Base-by-base conservation (phyloP, 2,888 invertebrate genomes). In the Bedellia somnulentella region DNA sequence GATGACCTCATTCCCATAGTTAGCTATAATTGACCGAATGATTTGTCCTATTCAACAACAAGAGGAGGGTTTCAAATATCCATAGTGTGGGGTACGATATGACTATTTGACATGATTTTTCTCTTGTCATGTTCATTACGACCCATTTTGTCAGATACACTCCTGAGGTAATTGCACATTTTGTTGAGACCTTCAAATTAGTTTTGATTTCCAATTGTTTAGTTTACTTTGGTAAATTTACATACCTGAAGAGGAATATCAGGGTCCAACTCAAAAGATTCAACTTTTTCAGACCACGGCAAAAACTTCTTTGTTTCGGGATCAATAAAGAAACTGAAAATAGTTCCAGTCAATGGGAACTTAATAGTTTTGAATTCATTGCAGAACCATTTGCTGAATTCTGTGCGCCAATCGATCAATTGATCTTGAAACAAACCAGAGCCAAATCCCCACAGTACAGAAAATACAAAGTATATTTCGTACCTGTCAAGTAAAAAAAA, bases 361-460 rank as follows among this genome's bases (percentile, higher is more conserved):
- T 90, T 91, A 15, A 96, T 82, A 0, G 87, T 80, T 62, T 93
- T 95, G 58, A 94, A 96, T 64, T 96, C 96, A 39, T 86, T 89
- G 12, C 82, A 77, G 80, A 93, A 97, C 95, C 95, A 96, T 59
- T 93, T 95, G 51, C 89, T 91, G 57, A 96, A 96, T 52, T 96
- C 96, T 42, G 87, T 87, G 24, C 95, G 82, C 86, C 94, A 92
- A 56, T 96, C 95, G 3, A 89, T 80, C 24, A 93, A 71, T 76
- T 93, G 87, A 70, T 95, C 95, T 78, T 93, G 93, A 60, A 91
- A 94, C 33, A 91, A 80, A 0, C 87, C 85, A 0, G 95, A 93
- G 2, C 96, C 96, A 51, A 96, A 97, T 0, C 94, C 92, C 95
- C 96, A 96, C 14, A 95, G 81, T 31, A 86, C 80, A 16, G 87